Evolutionary conservation across 2,113 vertebrate genomes (phyloP).

Genomic region (Istiophorus platypterus): DNA sequence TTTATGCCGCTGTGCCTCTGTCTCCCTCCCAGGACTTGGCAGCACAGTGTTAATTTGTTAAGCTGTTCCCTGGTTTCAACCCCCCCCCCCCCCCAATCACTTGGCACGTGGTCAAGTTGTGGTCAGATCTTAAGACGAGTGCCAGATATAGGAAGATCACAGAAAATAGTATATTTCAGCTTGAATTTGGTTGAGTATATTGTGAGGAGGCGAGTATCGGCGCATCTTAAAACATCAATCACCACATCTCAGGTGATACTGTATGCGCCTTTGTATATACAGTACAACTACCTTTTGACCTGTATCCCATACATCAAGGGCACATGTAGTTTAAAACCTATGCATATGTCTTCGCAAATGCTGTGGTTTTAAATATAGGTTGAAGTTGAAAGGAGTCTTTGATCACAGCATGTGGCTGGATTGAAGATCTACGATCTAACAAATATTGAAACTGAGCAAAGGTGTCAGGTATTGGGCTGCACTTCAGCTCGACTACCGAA

Average conservation of each 20-base stretch:
- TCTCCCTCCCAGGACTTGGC: constrained; percentile 73
- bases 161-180: constrained; percentile 40
- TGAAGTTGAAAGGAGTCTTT: constrained; percentile 72
- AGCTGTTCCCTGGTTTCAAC: constrained; percentile 63
- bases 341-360: constrained; percentile 48
- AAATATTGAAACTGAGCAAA: constrained; percentile 60
- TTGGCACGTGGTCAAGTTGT: constrained; percentile 68
- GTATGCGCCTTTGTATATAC: constrained; percentile 22
- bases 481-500: constrained; percentile 5
- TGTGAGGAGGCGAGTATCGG: constrained; percentile 10
- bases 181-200: constrained; percentile 41
- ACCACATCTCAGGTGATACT: constrained; percentile 1
- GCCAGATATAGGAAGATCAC: constrained; percentile 45
- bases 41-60: constrained; percentile 74
- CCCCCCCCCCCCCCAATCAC: too few relatives aligned
- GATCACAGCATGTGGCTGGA: constrained; percentile 65
- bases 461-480: constrained; percentile 28
- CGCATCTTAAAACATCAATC: constrained; percentile 43
- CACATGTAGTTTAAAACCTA: constrained; percentile 35
- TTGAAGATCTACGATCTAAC: constrained; percentile 51
- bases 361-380: constrained; percentile 44
- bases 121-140: constrained; percentile 65
- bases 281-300: constrained; percentile 29
- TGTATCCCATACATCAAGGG: constrained; percentile 20
- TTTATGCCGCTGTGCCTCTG: constrained; percentile 64